Percentiles rank a stretch among this genome's conserved stretches.
These are phyloP conservation scores for Chelonia mydas DNA, from an alignment of 2,797 vertebrate genomes.

Conservation along the genomic window DNA sequence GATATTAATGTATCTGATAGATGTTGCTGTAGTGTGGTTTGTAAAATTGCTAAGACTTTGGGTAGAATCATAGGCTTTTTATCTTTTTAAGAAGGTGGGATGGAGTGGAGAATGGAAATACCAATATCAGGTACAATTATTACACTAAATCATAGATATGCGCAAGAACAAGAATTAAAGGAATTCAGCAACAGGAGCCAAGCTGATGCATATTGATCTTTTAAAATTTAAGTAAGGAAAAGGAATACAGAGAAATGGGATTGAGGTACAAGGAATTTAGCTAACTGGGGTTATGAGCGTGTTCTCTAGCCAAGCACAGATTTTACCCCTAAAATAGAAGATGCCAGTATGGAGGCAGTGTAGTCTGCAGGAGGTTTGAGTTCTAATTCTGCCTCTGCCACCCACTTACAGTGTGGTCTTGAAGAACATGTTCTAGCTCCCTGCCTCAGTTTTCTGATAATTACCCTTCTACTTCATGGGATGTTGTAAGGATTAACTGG, in stretches of 20 bases:
- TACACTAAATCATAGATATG: background rate
- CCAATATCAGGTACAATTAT: background rate
- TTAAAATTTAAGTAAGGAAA: background rate
- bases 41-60: background rate
- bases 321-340: background rate
- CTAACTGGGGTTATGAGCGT: background rate
- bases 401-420: fast-evolving
- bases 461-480: background rate
- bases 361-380: background rate
- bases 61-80: slow-evolving; percentile 8
- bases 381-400: background rate
- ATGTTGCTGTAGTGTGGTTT: slow-evolving; percentile 61
- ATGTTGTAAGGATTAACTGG: background rate
- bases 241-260: background rate
- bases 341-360: background rate
- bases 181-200: background rate
- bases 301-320: background rate
- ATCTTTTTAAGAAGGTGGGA: background rate
- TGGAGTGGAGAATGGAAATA: background rate
- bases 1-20: slow-evolving; percentile 71
- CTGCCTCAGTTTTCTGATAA: background rate
- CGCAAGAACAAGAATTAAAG: background rate
- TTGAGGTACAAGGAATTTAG: background rate
- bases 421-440: background rate
- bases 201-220: background rate